These are phyloP conservation scores for Oncorhynchus masou DNA, from an alignment of 2,113 vertebrate genomes.

Conservation along the genomic window DNA sequence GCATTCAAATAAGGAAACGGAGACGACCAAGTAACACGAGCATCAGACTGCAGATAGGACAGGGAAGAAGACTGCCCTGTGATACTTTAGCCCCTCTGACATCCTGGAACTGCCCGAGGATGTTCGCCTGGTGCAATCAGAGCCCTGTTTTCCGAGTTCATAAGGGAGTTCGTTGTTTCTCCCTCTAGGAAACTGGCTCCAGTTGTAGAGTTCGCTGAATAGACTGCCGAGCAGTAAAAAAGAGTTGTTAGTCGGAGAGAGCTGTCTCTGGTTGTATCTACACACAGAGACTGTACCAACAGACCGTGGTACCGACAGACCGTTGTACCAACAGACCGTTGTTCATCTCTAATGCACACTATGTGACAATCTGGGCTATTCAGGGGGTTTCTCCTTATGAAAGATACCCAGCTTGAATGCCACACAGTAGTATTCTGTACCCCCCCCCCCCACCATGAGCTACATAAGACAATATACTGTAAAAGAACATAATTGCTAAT, in stretches of 20 bases:
- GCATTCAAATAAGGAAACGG: not conserved
- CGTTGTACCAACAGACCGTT: slow-evolving; percentile 7
- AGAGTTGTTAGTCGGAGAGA: slow-evolving; percentile 52
- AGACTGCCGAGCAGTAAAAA: slow-evolving; percentile 37
- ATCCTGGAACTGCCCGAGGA: slow-evolving; percentile 14
- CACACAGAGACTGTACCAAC: too few relatives aligned
- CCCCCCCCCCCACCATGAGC: too few relatives aligned
- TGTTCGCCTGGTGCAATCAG: slow-evolving; percentile 14
- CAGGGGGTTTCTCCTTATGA: not conserved
- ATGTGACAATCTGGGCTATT: slow-evolving; percentile 36
- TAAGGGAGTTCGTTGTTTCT: not conserved
- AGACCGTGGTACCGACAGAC: slow-evolving; percentile 15
- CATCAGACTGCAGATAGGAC: not conserved
- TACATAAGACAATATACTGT: too few relatives aligned
- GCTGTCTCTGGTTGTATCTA: slow-evolving; percentile 44
- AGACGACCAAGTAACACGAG: not conserved
- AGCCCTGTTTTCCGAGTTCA: not conserved
- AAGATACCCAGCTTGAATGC: not conserved
- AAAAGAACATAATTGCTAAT: too few relatives aligned
- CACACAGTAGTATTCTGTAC: not conserved
- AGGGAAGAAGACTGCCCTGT: not conserved
- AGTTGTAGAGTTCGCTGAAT: slow-evolving; percentile 40
- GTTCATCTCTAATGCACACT: slow-evolving; percentile 58
- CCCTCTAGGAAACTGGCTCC: slow-evolving; percentile 38
- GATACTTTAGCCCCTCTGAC: slow-evolving; percentile 19